Base-by-base conservation (phyloP, 2,888 invertebrate genomes). In the Dendrolimus houi region DNA sequence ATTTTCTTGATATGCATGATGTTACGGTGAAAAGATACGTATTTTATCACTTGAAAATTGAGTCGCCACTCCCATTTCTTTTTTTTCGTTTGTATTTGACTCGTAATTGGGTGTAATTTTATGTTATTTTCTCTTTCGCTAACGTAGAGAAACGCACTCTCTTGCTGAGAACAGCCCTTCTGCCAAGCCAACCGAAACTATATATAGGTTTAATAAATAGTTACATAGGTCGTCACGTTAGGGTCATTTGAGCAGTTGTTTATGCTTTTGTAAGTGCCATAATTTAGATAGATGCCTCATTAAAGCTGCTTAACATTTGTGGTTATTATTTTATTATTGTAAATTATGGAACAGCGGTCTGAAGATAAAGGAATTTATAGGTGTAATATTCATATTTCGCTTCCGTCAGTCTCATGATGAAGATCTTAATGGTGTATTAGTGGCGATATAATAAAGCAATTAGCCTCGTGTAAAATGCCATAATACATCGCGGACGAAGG, bases 291-390 rank as follows among this genome's bases (percentile, higher is more conserved):
- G 74, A 76, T 75, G 79, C 78, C 81, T 82, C 80, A 81, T 81
- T 82, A 79, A 83, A 71, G 75, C 66, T 77, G 74, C 73, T 78
- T 78, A 81, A 75, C 64, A 77, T 73, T 73, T 68, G 72, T 75
- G 68, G 74, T 82, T 77, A 81, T 80, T 79, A 78, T 77, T 80
- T 78, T 77, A 77, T 77, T 74, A 77, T 72, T 74, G 76, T 78
- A 80, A 81, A 78, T 80, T 81, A 81, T 70, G 72, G 71, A 71
- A 69, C 69, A 75, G 66, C 76, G 73, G 79, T 70, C 72, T 62
- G 62, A 70, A 74, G 70, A 77, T 73, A 77, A 77, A 75, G 71
- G 68, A 76, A 76, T 74, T 79, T 73, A 78, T 75, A 67, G 68
- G 71, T 68, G 71, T 76, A 72, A 79, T 77, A 78, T 81, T 77